Evolutionary conservation across 2,888 invertebrate genomes (phyloP), one percentile per base, ranked within the genome.

Genomic region (Tanytarsus gracilentus): DNA sequence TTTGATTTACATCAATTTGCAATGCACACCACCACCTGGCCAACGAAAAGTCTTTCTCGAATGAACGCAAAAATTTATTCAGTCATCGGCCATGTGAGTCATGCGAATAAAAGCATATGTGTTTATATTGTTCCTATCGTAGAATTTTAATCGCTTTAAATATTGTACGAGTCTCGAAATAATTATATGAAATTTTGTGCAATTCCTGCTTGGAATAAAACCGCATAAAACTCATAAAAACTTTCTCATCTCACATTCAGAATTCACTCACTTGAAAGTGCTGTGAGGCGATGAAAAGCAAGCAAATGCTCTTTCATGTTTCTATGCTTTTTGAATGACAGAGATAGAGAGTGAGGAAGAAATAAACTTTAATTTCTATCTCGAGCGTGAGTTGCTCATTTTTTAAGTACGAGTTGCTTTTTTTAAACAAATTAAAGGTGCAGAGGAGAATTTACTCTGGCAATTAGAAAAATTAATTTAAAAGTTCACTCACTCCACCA

Each of bases 331-430:
- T n/a, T n/a, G n/a, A n/a, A n/a, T n/a, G n/a, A n/a, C n/a, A n/a
- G n/a, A n/a, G n/a, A n/a, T n/a, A n/a, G n/a, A n/a, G n/a, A n/a
- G n/a, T n/a, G n/a, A n/a, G n/a, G 27, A 26, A 29, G n/a, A 26
- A 26, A 25, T 50, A 50, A 50, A 50, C 26, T 50, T 50, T 50
- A 50, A 26, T 50, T 50, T 25, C 26, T 50, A n/a, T n/a, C n/a
- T n/a, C n/a, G n/a, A n/a, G n/a, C n/a, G n/a, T n/a, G n/a, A n/a
- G n/a, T n/a, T n/a, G n/a, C n/a, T n/a, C n/a, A n/a, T n/a, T n/a
- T n/a, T n/a, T n/a, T n/a, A n/a, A n/a, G n/a, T n/a, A n/a, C n/a
- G n/a, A n/a, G n/a, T n/a, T n/a, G n/a, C n/a, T n/a, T n/a, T n/a
- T n/a, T n/a, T n/a, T n/a, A n/a, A n/a, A n/a, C n/a, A n/a, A n/a